Evolutionary conservation across 2,113 vertebrate species (phyloP), one percentile per base, ranked within the genome.

Genomic region (Percopsis transmontana): DNA sequence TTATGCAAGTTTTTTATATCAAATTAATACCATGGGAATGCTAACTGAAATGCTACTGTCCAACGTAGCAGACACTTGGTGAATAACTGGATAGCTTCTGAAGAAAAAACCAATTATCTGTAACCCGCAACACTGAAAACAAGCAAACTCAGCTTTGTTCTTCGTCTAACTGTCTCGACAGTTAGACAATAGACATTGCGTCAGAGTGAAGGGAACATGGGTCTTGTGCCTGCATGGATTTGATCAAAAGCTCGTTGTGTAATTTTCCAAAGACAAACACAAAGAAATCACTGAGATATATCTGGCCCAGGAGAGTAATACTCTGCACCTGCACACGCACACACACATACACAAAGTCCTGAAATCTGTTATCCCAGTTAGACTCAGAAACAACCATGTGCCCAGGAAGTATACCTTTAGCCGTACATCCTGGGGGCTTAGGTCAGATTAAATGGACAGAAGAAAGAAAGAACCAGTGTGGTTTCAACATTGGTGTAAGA

Each of bases 251-350:
- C 48, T 10, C 1, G 16, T 78, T 70, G 60, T 52, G 47, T 42
- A 70, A 71, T 70, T 66, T 65, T 51, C 24, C 41, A 41, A 72
- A 23, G 41, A 3, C 44, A 54, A 74, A 71, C 55, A 63, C 56
- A 23, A 48, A n/a, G 57, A 41, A 58, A 58, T 44, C 21, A 60
- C 20, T 41, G 16, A 68, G 24, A 62, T 42, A 19, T n/a, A 62
- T 64, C 62, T 23, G 53, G 1, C 58, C 7, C 63, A 15, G 14
- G 61, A 62, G 69, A 77, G 74, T 3, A 5, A 23, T 16, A 18
- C 47, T 66, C 39, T 66, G 66, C 74, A 82, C 77, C 77, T 74
- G 68, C 74, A 66, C 58, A 54, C 23, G 58, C 64, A n/a, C 40
- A 16, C 33, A 64, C 45, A 19, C 52, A 48, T 42, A 50, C 24